Base-by-base conservation (phyloP, 2,113 vertebrate species). In the Myotis davidii region DNA sequence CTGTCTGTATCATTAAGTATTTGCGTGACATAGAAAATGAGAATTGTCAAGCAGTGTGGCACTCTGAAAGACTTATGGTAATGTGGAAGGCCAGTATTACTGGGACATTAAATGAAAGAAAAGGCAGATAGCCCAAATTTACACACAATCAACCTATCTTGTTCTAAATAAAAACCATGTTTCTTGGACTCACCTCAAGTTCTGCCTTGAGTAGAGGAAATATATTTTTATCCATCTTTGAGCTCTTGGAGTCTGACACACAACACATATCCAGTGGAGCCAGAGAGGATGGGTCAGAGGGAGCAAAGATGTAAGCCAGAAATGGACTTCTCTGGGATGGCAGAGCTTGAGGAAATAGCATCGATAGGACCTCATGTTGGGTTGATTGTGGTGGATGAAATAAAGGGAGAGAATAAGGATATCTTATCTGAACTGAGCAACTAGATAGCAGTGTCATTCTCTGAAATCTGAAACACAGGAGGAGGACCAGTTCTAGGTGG, bases 11-110 rank as follows among this genome's bases (percentile, higher is more conserved):
- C 27, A 52, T 77, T 73, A 90, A 70, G 20, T 95, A 50, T 77
- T 81, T 93, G 69, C 9, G 17, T 56, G 73, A 64, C 61, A 83
- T 56, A 90, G 4, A 34, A 88, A 94, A 81, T 73, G 37, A 89
- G 39, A 95, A 88, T 79, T 91, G 34, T 90, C 42, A 96, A 87
- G 50, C 56, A 88, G 9, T 74, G 14, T 85, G 61, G 18, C 34
- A 85, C 8, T 59, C 7, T 76, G 73, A 92, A 87, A 82, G 50
- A 23, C 1, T 81, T 20, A 59, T 45, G 45, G 69, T 42, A 61
- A 67, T 77, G 45, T 84, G 76, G 93, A 96, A 92, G 9, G 29
- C 14, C 48, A 94, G 20, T 64, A 45, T 77, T 21, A 85, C 39
- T 85, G 29, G 72, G 56, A 72, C 7, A 29, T 17, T 87, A 88